Evolutionary conservation across 2,888 invertebrate species (phyloP), one percentile per base, ranked within the genome.

Genomic region (Tubiluchus corallicola): DNA sequence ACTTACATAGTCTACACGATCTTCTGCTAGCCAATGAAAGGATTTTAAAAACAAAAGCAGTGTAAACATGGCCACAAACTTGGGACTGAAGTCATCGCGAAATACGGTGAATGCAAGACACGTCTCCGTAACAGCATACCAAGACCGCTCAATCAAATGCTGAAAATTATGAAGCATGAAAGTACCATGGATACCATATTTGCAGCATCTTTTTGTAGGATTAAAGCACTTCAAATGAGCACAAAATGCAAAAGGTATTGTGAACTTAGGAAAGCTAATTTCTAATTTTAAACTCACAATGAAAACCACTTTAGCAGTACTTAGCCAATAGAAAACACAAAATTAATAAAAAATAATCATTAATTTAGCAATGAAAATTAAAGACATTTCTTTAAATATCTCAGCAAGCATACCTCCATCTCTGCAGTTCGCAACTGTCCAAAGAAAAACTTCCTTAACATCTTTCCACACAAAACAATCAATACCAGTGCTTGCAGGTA

Each of bases 71-170:
- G 92, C 92, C 55, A 99, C 88, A 71, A 99, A 99, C 62, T 85
- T 83, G 4, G 67, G 62, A 70, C 87, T 92, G 64, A 99, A 94
- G 62, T 99, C 98, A 70, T 99, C 98, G 59, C 94, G 74, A 67
- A 96, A 96, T 5, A 96, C 90, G 38, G 96, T 98, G 64, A 98
- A 98, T 5, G 98, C 98, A 57, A 99, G 69, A 67, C 98, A 98
- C 17, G 98, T 98, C 70, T 99, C 98, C n/a, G 96, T 94, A 48
- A 99, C 79, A 4, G 98, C 96, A 71, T 98, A 98, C 96, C 98
- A 94, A 40, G 92, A 87, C 53, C 92, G 74, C 64, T 98, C 98
- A 64, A 94, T 82, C 57, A 98, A 71, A 69, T 96, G 94, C 85
- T 88, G 68, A 49, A 76, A 73, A n/a, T n/a, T n/a, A n/a, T n/a